phyloP scores from a whole-genome alignment of 2,797 vertebrate genomes.

The Takifugu ocellatus region DNA sequence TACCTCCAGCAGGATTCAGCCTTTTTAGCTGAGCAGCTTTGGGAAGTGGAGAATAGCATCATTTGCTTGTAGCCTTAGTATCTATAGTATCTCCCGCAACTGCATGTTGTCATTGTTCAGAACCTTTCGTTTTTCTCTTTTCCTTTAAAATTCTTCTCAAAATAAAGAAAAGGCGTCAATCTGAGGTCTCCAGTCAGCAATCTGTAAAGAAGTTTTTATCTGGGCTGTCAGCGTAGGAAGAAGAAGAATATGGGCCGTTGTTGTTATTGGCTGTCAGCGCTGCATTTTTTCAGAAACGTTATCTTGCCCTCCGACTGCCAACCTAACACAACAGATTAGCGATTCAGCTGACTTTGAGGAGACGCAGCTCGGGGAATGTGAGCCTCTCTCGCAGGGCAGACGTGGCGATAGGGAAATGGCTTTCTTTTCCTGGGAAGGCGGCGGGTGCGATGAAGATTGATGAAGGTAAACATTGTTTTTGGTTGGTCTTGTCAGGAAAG shows the following conservation, averaged over 20 bases:
- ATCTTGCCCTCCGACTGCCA: conserved; percentile 19
- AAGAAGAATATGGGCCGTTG: neutral
- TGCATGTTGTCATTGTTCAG: too few relatives aligned
- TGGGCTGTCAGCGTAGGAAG: conserved; percentile 20
- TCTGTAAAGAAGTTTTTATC: conserved; percentile 11
- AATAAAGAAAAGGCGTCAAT: too few relatives aligned
- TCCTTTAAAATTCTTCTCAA: too few relatives aligned
- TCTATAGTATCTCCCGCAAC: too few relatives aligned
- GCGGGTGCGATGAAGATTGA: conserved; percentile 49
- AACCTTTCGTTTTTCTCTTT: too few relatives aligned
- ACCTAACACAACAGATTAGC: conserved; percentile 26
- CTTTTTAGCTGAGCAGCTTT: too few relatives aligned
- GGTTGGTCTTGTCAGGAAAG: conserved; percentile 55
- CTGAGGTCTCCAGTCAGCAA: neutral
- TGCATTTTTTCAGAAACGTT: conserved; percentile 22
- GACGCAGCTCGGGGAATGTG: conserved; percentile 39
- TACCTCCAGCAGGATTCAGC: too few relatives aligned
- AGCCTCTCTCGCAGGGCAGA: conserved; percentile 45
- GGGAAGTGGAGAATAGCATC: too few relatives aligned
- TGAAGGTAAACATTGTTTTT: conserved; percentile 70
- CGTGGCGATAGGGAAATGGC: conserved; percentile 28
- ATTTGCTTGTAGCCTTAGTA: too few relatives aligned
- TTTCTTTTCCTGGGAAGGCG: conserved; percentile 15
- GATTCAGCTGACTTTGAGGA: conserved; percentile 20
- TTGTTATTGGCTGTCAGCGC: conserved; percentile 24